Percentiles rank a stretch among this genome's conserved stretches.
Conservation (phyloP, 2,113 vertebrate genomes). For the Rhinoptilus africanus region DNA sequence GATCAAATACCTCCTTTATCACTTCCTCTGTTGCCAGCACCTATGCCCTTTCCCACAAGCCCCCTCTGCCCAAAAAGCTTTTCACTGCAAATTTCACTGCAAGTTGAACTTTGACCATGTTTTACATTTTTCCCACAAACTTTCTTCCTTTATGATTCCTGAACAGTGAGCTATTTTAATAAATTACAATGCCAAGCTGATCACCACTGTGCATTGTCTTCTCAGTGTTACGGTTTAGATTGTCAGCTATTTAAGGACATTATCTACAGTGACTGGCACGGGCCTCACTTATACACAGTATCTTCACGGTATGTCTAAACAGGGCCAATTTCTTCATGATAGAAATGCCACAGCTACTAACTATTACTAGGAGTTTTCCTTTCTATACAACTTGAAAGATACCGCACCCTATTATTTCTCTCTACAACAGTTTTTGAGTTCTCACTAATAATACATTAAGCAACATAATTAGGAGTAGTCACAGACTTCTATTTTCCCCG, state of each 20-base stretch:
- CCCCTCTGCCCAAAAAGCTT: background rate
- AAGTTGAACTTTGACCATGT: background rate
- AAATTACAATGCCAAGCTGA: background rate
- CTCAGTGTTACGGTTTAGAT: background rate
- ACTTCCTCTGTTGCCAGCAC: background rate
- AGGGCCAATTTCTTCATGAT: background rate
- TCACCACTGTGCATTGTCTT: background rate
- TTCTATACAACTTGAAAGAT: background rate
- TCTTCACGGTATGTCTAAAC: background rate
- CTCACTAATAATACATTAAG: background rate
- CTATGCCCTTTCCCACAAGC: background rate
- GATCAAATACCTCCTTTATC: background rate
- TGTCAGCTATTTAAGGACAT: background rate
- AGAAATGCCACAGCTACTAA: background rate
- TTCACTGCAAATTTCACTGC: background rate
- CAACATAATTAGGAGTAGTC: background rate
- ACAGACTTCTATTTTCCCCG: fast-evolving
- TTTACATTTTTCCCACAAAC: background rate
- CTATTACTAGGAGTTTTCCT: background rate
- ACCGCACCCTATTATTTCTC: background rate
- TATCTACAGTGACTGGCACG: background rate
- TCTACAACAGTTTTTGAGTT: background rate
- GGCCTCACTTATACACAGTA: background rate
- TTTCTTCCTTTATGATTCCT: background rate
- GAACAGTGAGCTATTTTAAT: background rate